These are phyloP conservation scores for Stegana nigrithorax DNA, from an alignment of 2,888 invertebrate species.

Conservation along the genomic window DNA sequence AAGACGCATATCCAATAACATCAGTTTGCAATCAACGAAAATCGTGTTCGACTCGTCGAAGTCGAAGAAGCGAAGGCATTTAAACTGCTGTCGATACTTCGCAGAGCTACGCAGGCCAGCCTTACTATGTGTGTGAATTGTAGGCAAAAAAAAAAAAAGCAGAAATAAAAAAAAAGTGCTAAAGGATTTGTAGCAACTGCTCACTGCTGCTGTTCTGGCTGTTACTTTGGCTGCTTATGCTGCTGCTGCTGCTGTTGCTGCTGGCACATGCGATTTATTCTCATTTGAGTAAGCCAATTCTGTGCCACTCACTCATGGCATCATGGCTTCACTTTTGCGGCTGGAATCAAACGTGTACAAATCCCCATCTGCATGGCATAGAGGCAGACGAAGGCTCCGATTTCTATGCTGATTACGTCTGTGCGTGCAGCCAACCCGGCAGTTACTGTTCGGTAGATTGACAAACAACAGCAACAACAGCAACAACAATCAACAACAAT, in stretches of 20 bases:
- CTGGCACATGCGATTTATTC: background rate
- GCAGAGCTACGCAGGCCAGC: background rate
- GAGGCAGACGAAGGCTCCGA: too few relatives aligned
- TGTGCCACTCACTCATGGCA: background rate
- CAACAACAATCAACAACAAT: too few relatives aligned
- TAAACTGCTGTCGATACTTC: background rate
- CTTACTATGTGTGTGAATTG: too few relatives aligned
- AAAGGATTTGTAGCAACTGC: background rate
- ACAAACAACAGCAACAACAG: background rate
- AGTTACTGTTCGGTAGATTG: background rate
- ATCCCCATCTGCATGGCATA: too few relatives aligned
- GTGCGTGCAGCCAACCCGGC: background rate
- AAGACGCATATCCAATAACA: conserved; percentile 42
- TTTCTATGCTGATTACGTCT: background rate
- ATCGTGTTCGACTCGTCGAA: conserved; percentile 8
- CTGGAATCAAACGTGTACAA: background rate
- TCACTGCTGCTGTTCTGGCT: background rate
- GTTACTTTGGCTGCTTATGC: background rate
- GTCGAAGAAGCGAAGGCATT: conserved; percentile 1
- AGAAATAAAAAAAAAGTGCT: too few relatives aligned
- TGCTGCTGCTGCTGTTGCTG: background rate
- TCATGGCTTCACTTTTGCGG: background rate
- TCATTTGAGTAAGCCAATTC: background rate
- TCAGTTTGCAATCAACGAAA: conserved; percentile 39
- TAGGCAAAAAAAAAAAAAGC: too few relatives aligned